These are phyloP conservation scores for Melanostoma scalare DNA, from an alignment of 2,888 invertebrate species.

Conservation along the genomic window DNA sequence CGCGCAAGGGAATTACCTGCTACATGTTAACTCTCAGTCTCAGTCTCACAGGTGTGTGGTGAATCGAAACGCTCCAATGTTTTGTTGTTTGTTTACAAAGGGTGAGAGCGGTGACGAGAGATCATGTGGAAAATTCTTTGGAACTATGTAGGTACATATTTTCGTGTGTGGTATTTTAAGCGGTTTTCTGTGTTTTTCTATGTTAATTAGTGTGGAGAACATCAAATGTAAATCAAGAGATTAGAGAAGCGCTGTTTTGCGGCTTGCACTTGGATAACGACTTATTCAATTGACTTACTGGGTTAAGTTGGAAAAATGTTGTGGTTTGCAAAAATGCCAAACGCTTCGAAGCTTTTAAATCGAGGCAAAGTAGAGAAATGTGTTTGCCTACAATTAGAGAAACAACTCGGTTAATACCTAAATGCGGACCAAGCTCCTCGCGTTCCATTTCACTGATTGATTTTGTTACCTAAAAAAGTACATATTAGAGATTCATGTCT, in stretches of 20 bases:
- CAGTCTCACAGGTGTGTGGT: conserved; percentile 2
- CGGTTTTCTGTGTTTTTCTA: conserved; percentile 45
- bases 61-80: not conserved
- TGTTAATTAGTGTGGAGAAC: conserved; percentile 20
- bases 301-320: conserved; percentile 1
- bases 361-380: too few species aligned
- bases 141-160: not conserved
- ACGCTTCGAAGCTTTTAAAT: too few species aligned
- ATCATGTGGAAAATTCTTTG: conserved; percentile 53
- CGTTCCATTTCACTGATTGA: too few species aligned
- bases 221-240: not conserved
- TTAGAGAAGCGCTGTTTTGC: conserved; percentile 13
- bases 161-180: conserved; percentile 21
- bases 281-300: conserved; percentile 33
- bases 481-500: too few species aligned
- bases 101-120: conserved; percentile 12
- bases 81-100: conserved; percentile 16
- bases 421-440: too few species aligned
- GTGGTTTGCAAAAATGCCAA: not conserved
- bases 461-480: too few species aligned
- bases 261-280: conserved; percentile 40
- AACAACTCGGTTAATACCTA: too few species aligned
- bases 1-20: conserved; percentile 17
- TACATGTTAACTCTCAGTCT: conserved; percentile 17
- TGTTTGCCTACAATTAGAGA: too few species aligned